phyloP scores from a whole-genome alignment of 2,113 vertebrate species.

The Brevimyrus niger region DNA sequence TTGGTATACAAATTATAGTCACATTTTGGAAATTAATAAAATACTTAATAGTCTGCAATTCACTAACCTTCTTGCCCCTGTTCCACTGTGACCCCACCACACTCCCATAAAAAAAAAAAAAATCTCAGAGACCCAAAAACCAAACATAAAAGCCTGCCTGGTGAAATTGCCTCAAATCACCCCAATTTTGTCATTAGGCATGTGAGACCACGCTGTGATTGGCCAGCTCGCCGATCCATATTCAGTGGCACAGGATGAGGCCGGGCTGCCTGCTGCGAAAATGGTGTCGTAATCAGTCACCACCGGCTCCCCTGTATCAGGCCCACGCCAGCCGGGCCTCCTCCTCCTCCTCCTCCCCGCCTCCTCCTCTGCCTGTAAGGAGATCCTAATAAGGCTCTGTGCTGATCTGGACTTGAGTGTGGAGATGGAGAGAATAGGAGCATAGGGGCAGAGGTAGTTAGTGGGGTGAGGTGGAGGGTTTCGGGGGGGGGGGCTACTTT shows the following conservation, averaged over 20 bases:
- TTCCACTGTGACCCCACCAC: neutral
- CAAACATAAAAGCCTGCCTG: conserved; percentile 48
- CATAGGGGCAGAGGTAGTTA: conserved; percentile 4
- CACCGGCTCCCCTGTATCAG: conserved; percentile 89
- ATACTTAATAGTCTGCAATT: conserved; percentile 57
- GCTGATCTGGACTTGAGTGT: conserved; percentile 55
- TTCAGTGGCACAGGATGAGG: conserved; percentile 90
- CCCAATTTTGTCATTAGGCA: conserved; percentile 97
- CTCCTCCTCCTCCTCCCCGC: conserved; percentile 20
- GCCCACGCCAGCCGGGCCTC: conserved; percentile 53
- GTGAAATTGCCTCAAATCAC: conserved; percentile 98
- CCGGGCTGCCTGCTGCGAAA: conserved; percentile 93
- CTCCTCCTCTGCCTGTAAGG: conserved; percentile 63
- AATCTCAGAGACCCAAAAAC: conserved; percentile 6
- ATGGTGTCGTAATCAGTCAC: conserved; percentile 98
- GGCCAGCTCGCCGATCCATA: conserved; percentile 86
- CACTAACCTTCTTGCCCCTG: conserved; percentile 52
- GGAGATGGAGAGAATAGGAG: neutral
- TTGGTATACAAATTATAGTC: neutral
- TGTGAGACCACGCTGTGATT: conserved; percentile 79
- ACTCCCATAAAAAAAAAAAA: neutral
- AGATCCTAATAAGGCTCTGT: conserved; percentile 81
- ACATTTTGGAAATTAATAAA: conserved; percentile 7
- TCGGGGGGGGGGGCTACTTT: conserved; percentile 52
- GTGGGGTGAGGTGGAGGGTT: conserved; percentile 18